Base-by-base conservation (phyloP, 2,797 vertebrate genomes). In the Diglossa cyanea region DNA sequence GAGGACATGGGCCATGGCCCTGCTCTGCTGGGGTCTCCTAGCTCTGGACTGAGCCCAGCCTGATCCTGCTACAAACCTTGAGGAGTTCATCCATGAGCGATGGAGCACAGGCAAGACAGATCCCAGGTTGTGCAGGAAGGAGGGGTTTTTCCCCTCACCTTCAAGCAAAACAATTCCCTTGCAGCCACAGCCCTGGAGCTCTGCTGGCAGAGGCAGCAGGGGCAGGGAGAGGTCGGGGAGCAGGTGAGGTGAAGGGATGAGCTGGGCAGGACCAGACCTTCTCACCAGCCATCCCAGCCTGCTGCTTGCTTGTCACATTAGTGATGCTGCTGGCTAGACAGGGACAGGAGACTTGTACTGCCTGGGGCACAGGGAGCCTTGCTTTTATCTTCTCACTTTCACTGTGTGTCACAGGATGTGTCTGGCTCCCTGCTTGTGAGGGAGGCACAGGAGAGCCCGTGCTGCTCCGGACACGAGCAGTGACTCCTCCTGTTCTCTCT, bases 351-450 rank as follows among this genome's bases (percentile, higher is more conserved):
- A 55, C 9, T 33, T 91, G 77, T 45, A 28, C 28, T 50, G 53
- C 84, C 77, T 77, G 85, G 28, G 57, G 48, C 77, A 60, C 28
- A 1, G 12, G 53, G 66, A 35, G 48, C 21, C 48, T 35, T 47
- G 73, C 37, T 83, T 89, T 74, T 71, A 47, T 86, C 62, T 77
- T 81, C 74, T 81, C 65, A 47, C 70, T 84, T 89, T 44, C 26
- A 3, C 62, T 58, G 63, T 17, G 48, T 44, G 21, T 42, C 84
- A 80, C 53, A 48, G 65, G 51, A 21, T 62, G 51, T 54, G 61
- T 4, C 40, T 91, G 76, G 53, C 31, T 62, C 78, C n/a, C 62
- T 81, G 18, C 28, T 63, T 40, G 50, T 21, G 57, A 75, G 25
- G 62, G 66, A 45, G 37, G 53, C 44, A 7, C 48, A 62, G 74